Base-by-base conservation (phyloP, 2,113 vertebrate species). In the Otis tarda region DNA sequence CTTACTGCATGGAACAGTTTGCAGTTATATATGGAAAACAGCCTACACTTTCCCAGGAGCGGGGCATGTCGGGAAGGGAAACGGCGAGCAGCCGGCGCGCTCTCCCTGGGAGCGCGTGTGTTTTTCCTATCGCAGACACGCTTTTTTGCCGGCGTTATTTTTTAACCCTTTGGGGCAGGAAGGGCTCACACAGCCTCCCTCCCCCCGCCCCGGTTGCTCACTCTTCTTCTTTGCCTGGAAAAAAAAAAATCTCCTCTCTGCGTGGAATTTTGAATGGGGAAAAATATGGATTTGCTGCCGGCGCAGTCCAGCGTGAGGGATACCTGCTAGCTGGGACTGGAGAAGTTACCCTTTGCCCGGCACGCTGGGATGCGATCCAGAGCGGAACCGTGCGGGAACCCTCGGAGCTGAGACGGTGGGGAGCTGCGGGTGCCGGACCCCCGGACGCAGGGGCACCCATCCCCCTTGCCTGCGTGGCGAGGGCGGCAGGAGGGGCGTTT, bases 1-100 rank as follows among this genome's bases (percentile, higher is more conserved):
- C 96, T 98, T 97, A 97, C 96, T 97, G 97, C 97, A 98, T 97
- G 97, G 97, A 98, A 98, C 98, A 96, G 97, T 98, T 98, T 94
- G 97, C 96, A 97, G 97, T 97, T 98, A 97, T 98, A 98, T 98
- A 98, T 97, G 96, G 95, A 98, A 97, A 97, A 95, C 97, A 95
- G 96, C 97, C 97, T 95, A 96, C 97, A 97, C 97, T 97, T 97
- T 97, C 97, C 96, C 94, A 97, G 98, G 97, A 97, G 97, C 95
- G 31, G 94, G 76, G 96, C 90, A 89, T 93, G 90, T 87, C 33
- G 87, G 95, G 95, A 93, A 93, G 93, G 87, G 86, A 94, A 95
- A 41, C 93, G 12, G 83, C 49, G 50, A 85, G 89, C 94, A 95
- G 94, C 90, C 87, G 82, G 91, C 88, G 84, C 64, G 60, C 79